Evolutionary conservation across 2,888 invertebrate species (phyloP), one percentile per base, ranked within the genome.

Genomic region (Lydus trimaculatus): DNA sequence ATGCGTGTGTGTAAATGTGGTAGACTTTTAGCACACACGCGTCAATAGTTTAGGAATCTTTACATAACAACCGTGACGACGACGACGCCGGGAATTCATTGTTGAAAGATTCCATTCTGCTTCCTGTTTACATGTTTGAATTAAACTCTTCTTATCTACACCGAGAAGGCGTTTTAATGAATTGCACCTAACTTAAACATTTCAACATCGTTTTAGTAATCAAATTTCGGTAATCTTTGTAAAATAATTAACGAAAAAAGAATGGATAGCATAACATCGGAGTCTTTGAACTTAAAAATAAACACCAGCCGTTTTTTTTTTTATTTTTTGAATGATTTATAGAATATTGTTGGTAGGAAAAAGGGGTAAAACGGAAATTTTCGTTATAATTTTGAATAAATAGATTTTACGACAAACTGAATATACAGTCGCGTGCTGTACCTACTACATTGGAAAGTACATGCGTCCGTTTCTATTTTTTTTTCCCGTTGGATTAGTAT

Each of bases 81-180:
- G 15, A 56, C 28, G 48, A 48, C 48, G 48, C 48, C 48, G 28
- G 28, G 28, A 56, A 56, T 56, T 56, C 56, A 65, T 68, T 68
- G 64, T 66, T 64, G 62, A 64, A 31, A 66, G 28, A 48, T 63
- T 52, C 58, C 52, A n/a, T 56, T 15, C 56, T 56, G 58, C 70
- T 72, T 72, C 72, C 72, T 72, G 72, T 72, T 72, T 72, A 70
- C 67, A 63, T 69, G 67, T 69, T 69, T 72, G 70, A 67, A 61
- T 61, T 36, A 64, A 65, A 69, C 52, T 63, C 64, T 58, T 66
- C 69, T 69, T 69, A 69, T 69, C 69, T 69, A 66, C 60, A 66
- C 65, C 69, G 68, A 65, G 65, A n/a, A 59, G 43, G 64, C 61
- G 61, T 64, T 65, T 69, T 63, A 65, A 69, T 69, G 66, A 69